Base-by-base conservation (phyloP, 2,888 invertebrate species). In the Nymphalis c-album region DNA sequence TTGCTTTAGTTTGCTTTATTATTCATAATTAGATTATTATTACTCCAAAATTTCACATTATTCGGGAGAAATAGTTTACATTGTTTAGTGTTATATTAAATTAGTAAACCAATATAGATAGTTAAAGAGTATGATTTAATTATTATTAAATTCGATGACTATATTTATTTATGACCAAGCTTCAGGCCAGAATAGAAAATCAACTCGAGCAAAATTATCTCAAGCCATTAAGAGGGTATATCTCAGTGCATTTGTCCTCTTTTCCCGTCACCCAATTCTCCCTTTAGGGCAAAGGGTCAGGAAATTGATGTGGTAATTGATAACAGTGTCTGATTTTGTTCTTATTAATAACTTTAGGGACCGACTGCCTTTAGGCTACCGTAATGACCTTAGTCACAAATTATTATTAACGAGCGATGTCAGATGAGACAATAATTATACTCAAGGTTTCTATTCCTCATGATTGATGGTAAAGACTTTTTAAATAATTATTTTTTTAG, bases 221-320 rank as follows among this genome's bases (percentile, higher is more conserved):
- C 80, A 74, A 75, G 75, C 79, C 84, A 85, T 85, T 84, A 83
- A 72, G 72, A 73, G 67, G 71, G 73, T n/a, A n/a, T 77, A 75
- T 67, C 75, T 18, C 2, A 71, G 73, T 77, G 76, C 81, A 80
- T 83, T 84, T 84, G 81, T 83, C 83, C 80, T 81, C 77, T 76
- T 80, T 82, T 80, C 48, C 51, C 67, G 46, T 60, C 59, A 51
- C 40, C 82, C 76, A 26, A 53, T 22, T 53, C 75, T 74, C 61
- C 75, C 71, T 81, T 63, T 61, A 71, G 71, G 70, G 61, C 68
- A 51, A 68, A 64, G 50, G 71, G 71, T 66, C 68, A 65, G 67
- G 74, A 74, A 77, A 78, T 77, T 74, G 75, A 72, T 71, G 70
- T 68, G 66, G 68, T 77, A 75, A 80, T 81, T 76, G 78, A 79